These are phyloP conservation scores for Agapornis roseicollis DNA, from an alignment of 2,113 vertebrate genomes.

Conservation along the genomic window DNA sequence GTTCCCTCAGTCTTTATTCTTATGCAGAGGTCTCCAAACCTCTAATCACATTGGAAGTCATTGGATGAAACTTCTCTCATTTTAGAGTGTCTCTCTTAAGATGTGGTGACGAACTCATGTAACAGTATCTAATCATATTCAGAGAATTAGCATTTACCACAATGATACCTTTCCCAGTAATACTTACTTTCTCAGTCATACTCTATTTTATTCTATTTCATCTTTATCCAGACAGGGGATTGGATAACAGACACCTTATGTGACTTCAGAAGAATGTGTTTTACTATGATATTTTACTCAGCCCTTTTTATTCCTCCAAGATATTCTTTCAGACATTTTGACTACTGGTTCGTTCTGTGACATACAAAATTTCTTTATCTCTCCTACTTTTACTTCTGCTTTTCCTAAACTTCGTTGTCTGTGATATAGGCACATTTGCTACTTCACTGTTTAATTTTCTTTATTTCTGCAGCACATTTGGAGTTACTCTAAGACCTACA, in stretches of 20 bases:
- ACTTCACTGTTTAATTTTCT: not conserved
- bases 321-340: not conserved
- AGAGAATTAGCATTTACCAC: not conserved
- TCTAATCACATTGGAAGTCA: not conserved
- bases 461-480: not conserved
- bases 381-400: not conserved
- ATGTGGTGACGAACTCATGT: not conserved
- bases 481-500: not conserved
- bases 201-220: not conserved
- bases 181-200: not conserved
- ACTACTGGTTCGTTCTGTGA: not conserved
- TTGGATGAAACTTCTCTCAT: not conserved
- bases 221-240: not conserved
- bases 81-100: not conserved
- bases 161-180: not conserved
- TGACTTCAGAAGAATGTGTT: not conserved
- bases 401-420: not conserved
- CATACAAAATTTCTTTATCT: not conserved
- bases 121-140: not conserved
- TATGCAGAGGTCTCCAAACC: not conserved
- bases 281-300: not conserved
- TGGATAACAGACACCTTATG: fast-evolving
- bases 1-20: not conserved
- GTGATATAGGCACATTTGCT: not conserved
- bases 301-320: not conserved